Conservation (phyloP, 2,113 vertebrate species). For the Dromaius novaehollandiae region DNA sequence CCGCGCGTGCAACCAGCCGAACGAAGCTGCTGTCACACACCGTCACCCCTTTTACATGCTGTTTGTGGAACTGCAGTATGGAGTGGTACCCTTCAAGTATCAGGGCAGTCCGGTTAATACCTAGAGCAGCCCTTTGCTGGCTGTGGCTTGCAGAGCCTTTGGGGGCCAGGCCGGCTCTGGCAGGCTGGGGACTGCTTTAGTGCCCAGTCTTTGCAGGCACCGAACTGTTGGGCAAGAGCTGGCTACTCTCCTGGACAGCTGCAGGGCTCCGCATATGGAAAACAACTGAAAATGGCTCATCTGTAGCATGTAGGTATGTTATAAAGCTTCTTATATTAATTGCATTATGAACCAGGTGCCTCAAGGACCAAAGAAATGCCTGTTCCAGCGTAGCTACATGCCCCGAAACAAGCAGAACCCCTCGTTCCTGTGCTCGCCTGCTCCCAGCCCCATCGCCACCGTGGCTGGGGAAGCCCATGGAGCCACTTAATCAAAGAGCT, state of each 20-base stretch:
- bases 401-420: rapidly evolving
- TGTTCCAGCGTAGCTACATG: rapidly evolving
- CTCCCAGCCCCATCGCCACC: rapidly evolving
- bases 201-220: background rate
- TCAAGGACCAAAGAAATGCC: background rate
- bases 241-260: background rate
- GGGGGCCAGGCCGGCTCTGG: rapidly evolving
- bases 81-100: no score
- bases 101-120: background rate
- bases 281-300: background rate
- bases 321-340: background rate
- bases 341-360: rapidly evolving
- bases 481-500: rapidly evolving
- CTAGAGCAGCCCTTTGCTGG: background rate
- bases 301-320: rapidly evolving
- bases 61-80: no score
- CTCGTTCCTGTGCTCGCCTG: rapidly evolving
- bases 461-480: rapidly evolving
- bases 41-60: no score
- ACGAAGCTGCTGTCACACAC: background rate
- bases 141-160: background rate
- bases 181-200: background rate
- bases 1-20: background rate
- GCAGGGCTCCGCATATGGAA: background rate
- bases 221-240: background rate